These are phyloP conservation scores for Hanleya hanleyi DNA, from an alignment of 2,888 invertebrate species.

Conservation along the genomic window DNA sequence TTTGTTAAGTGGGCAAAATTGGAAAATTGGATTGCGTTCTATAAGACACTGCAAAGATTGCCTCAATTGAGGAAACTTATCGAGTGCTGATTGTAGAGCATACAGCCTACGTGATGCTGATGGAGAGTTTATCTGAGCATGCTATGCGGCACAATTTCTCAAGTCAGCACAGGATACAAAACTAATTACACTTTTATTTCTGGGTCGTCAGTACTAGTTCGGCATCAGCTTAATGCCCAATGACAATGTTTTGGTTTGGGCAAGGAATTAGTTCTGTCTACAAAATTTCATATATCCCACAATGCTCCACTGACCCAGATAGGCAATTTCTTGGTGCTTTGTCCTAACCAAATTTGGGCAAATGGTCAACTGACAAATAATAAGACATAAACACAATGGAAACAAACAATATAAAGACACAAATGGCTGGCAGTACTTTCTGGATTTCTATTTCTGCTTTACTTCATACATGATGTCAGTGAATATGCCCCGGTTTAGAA, in stretches of 20 bases:
- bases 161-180: not conserved
- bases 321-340: not conserved
- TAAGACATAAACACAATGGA: not conserved
- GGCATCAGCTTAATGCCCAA: not conserved
- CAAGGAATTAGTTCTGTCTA: not conserved
- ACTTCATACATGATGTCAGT: too few relatives aligned
- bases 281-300: too few relatives aligned
- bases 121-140: not conserved
- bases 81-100: not conserved
- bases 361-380: not conserved
- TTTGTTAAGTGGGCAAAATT: slow-evolving; percentile 4
- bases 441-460: too few relatives aligned
- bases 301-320: not conserved
- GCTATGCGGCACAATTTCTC: not conserved
- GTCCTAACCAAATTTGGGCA: not conserved
- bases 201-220: not conserved
- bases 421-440: too few relatives aligned
- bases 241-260: not conserved
- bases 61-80: slow-evolving; percentile 7
- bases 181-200: not conserved
- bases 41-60: slow-evolving; percentile 7
- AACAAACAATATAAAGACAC: too few relatives aligned
- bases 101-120: not conserved
- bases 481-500: too few relatives aligned
- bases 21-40: slow-evolving; percentile 5